These are phyloP conservation scores for Hydra vulgaris DNA, from an alignment of 30 jellyfish, hydroid and myxozoan species.

Conservation along the genomic window DNA sequence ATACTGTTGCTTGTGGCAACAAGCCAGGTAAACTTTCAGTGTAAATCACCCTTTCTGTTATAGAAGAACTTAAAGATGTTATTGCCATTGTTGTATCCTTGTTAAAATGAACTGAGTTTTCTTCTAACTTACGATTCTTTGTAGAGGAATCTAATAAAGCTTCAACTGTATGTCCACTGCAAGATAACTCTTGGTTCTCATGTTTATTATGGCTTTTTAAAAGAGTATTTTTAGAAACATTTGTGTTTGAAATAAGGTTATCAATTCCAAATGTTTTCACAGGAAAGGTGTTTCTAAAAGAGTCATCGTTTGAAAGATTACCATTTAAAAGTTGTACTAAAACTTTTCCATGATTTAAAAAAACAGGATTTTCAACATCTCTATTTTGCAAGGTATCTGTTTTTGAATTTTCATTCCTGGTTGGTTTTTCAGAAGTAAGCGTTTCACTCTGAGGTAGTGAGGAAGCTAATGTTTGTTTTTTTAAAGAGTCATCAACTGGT, in stretches of 20 bases:
- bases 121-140: background rate
- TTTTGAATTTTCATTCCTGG: background rate
- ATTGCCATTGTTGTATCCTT: background rate
- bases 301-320: background rate
- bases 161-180: conserved; percentile 38
- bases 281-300: background rate
- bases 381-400: background rate
- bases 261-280: conserved; percentile 23
- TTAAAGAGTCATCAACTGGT: background rate
- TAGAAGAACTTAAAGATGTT: background rate
- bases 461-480: background rate
- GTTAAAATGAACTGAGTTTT: background rate
- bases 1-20: background rate
- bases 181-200: background rate
- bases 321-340: background rate
- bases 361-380: background rate
- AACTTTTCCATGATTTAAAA: no score
- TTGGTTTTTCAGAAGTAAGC: background rate
- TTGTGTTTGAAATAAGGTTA: conserved; percentile 2
- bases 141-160: conserved; percentile 16
- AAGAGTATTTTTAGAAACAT: background rate
- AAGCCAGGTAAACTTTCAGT: background rate
- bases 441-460: background rate
- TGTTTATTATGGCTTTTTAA: background rate
- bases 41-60: background rate